phyloP scores from a whole-genome alignment of 2,888 invertebrate species.

The Caenorhabditis sp. region DNA sequence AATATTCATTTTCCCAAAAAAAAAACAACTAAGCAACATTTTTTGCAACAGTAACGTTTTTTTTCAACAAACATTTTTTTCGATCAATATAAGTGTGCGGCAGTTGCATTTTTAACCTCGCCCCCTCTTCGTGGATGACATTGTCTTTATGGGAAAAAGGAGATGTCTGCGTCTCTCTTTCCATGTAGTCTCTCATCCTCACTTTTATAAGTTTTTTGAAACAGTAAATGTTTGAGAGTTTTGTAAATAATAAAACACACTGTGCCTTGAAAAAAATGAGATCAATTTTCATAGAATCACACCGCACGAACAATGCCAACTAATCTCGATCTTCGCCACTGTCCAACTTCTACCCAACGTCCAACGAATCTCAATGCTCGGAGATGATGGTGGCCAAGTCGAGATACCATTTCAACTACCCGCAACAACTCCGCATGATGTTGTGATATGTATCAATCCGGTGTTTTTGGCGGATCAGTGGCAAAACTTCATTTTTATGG shows the following conservation, averaged over 20 bases:
- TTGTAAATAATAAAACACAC: too few species aligned
- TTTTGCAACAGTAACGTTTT: too few species aligned
- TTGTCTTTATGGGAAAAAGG: too few species aligned
- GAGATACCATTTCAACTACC: constrained; percentile 40
- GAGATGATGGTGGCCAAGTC: constrained; percentile 18
- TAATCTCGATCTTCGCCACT: constrained; percentile 38
- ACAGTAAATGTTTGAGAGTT: too few species aligned
- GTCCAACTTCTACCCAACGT: constrained; percentile 29
- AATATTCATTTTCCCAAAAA: too few species aligned
- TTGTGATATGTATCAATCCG: constrained; percentile 45
- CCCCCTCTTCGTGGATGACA: too few species aligned
- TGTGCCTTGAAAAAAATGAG: too few species aligned
- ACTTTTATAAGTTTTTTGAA: background rate
- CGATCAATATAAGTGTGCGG: too few species aligned
- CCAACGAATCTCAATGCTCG: constrained; percentile 20
- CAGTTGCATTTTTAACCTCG: too few species aligned
- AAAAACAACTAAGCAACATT: too few species aligned
- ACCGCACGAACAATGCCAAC: constrained; percentile 40
- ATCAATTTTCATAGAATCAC: constrained; percentile 43
- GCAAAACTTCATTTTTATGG: constrained; percentile 47
- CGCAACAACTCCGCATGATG: constrained; percentile 19
- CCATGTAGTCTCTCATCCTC: background rate
- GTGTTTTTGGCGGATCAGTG: constrained; percentile 49
- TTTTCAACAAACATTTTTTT: too few species aligned
- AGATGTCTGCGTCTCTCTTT: too few species aligned